These are phyloP conservation scores for Drosophila persimilis DNA, from an alignment of 1,140 invertebrate species.

Conservation along the genomic window DNA sequence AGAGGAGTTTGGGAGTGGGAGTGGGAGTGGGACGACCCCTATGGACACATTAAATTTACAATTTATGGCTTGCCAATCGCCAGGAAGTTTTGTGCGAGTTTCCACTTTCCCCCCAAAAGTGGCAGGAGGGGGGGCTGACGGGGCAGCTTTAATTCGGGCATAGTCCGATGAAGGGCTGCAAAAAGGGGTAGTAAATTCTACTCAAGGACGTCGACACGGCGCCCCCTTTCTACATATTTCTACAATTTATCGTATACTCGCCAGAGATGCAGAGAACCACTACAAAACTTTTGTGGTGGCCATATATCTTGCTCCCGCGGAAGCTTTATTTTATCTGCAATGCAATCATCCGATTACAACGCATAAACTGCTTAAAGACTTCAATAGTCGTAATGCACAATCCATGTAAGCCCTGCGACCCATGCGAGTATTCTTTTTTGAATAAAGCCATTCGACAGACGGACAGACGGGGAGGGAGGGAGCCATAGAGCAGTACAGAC, in stretches of 20 bases:
- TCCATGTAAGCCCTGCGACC: slow-evolving; percentile 1
- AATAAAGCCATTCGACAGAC: not conserved
- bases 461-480: not conserved
- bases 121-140: not conserved
- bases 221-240: slow-evolving; percentile 2
- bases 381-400: slow-evolving; percentile 22
- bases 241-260: slow-evolving; percentile 9
- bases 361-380: slow-evolving; percentile 25
- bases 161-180: not conserved
- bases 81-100: slow-evolving; percentile 32
- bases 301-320: slow-evolving; percentile 4
- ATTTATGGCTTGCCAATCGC: slow-evolving; percentile 56
- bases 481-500: not conserved
- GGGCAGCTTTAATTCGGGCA: not conserved
- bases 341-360: slow-evolving; percentile 19
- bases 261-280: not conserved
- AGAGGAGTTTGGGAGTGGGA: not conserved
- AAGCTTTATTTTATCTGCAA: slow-evolving; percentile 2
- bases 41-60: slow-evolving; percentile 63
- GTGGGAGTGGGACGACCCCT: slow-evolving; percentile 8
- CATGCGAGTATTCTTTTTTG: slow-evolving; percentile 1
- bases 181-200: slow-evolving; percentile 2
- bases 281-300: slow-evolving; percentile 10
- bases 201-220: not conserved
- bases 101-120: not conserved